A percentile compares a stretch with the other conserved stretches of the same genome.
These are phyloP conservation scores for Tor tambroides DNA, from an alignment of 2,113 vertebrate genomes.

Conservation along the genomic window DNA sequence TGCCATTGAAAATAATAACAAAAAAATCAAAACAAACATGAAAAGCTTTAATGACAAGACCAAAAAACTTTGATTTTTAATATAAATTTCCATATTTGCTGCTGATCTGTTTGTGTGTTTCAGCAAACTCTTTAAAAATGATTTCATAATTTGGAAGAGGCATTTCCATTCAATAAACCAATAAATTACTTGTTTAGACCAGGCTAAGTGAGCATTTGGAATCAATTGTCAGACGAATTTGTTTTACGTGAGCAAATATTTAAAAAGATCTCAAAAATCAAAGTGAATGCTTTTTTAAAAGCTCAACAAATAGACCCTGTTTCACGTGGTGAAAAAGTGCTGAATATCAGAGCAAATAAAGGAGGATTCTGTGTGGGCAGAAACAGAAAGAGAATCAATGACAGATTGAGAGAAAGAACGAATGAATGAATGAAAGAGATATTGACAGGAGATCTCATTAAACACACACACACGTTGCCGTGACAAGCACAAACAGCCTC, in stretches of 20 bases:
- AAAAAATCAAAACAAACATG: neutral
- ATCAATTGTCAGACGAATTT: neutral
- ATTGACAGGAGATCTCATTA: conserved; percentile 20
- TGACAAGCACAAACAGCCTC: conserved; percentile 7
- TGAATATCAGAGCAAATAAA: conserved; percentile 26
- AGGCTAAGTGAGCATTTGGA: neutral
- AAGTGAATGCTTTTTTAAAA: conserved; percentile 45
- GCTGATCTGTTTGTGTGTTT: neutral
- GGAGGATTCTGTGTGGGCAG: neutral
- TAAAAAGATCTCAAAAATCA: conserved; percentile 27
- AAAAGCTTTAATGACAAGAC: neutral
- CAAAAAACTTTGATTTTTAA: neutral
- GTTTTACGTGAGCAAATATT: conserved; percentile 9
- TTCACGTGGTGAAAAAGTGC: conserved; percentile 50
- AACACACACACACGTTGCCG: neutral
- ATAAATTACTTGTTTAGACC: conserved; percentile 13
- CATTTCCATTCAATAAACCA: neutral
- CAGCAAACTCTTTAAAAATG: neutral
- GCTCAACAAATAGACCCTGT: conserved; percentile 49
- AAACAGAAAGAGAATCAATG: conserved; percentile 1
- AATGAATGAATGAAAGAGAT: neutral
- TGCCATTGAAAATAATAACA: neutral
- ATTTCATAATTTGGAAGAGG: neutral
- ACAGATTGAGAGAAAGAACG: neutral
- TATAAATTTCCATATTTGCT: neutral